Evolutionary conservation across 2,888 invertebrate species (phyloP), one percentile per base, ranked within the genome.

Genomic region (Ormia ochracea): DNA sequence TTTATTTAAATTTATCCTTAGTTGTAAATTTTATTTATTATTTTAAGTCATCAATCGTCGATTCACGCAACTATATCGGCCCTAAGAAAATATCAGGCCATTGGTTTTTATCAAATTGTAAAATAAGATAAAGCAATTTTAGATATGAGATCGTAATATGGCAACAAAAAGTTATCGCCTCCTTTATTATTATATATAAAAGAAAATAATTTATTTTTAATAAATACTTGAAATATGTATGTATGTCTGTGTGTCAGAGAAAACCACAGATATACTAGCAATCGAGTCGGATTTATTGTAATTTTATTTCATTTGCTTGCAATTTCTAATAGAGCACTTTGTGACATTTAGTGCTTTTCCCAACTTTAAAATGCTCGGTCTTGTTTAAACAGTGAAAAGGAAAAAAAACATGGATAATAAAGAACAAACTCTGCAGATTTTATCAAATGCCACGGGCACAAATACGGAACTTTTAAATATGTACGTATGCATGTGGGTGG

Each of bases 381-480:
- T 14, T 38, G 4, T 0, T 21, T 23, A 17, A 50, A 50, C 3
- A 10, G 33, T 17, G 1, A 21, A 43, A 38, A 52, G 1, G 6
- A 10, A 21, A 56, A 28, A 69, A 45, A 48, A 26, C 7, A 73
- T 36, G 65, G 65, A 48, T 45, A 78, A 43, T 68, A 63, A 26
- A 43, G 78, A 78, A 50, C 63, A 78, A 23, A 78, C 50, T 9
- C 43, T 69, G 36, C 61, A 78, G 28, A 78, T 78, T 19, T 26
- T 78, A 58, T 69, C 78, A 12, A 78, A 74, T 69, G 50, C 48
- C 21, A 73, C 63, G 0, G 78, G 73, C 19, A 74, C 56, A 52
- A 78, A 69, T 63, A 58, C 69, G 0, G 78, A 78, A 41, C 45
- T 78, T 21, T 48, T 78, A 58, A 74, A 74, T 65, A 78, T 73